Evolutionary conservation across 2,797 vertebrate species (phyloP).

Genomic region (Lemur catta): DNA sequence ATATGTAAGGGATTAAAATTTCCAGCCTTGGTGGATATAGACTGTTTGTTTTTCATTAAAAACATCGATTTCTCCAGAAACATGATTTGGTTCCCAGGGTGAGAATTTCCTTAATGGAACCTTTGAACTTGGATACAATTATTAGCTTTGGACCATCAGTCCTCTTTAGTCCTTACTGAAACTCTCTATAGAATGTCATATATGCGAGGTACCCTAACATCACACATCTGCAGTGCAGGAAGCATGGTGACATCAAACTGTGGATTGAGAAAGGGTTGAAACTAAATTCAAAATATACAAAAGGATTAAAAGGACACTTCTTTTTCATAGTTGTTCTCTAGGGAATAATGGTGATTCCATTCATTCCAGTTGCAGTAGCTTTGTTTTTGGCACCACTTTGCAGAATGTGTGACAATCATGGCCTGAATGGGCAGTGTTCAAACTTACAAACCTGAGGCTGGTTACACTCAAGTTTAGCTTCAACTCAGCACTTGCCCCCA

Average conservation of each 20-base stretch:
- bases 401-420: neutral
- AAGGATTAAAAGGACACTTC: neutral
- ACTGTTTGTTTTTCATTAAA: neutral
- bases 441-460: neutral
- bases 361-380: neutral
- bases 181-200: neutral
- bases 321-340: neutral
- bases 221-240: neutral
- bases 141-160: neutral
- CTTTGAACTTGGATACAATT: neutral
- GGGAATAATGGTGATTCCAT: neutral
- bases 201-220: accelerated
- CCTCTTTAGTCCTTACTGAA: neutral
- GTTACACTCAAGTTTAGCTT: neutral
- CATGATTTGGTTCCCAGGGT: neutral
- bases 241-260: neutral
- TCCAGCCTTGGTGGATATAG: neutral
- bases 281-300: neutral
- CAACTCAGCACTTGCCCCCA: neutral
- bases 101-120: neutral
- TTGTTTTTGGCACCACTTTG: neutral
- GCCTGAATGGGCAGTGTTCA: neutral
- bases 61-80: neutral
- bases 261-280: neutral
- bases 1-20: neutral